Evolutionary conservation across 2,888 invertebrate species (phyloP).

Genomic region (Suillia variegata): DNA sequence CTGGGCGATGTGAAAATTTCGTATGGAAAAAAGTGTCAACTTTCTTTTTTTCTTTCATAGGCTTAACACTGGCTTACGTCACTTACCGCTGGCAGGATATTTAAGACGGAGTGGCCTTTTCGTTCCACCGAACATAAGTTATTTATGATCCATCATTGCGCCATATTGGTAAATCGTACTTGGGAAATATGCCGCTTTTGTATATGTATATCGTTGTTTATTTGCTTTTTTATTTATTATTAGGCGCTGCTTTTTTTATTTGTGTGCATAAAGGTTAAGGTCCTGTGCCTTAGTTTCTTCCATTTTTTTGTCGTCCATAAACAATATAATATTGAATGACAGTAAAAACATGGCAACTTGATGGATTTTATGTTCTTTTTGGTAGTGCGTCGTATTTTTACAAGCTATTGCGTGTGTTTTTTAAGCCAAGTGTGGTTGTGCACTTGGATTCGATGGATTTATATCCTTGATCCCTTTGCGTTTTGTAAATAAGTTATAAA

Average conservation of each 20-base stretch:
- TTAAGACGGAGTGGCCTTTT: neutral
- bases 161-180: slow-evolving; percentile 51
- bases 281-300: neutral
- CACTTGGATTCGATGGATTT: slow-evolving; percentile 44
- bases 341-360: slow-evolving; percentile 3
- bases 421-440: slow-evolving; percentile 11
- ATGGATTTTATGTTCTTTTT: neutral
- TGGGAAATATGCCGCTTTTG: slow-evolving; percentile 20
- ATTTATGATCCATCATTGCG: slow-evolving; percentile 58
- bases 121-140: slow-evolving; percentile 41
- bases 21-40: neutral
- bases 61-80: neutral
- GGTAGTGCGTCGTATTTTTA: neutral
- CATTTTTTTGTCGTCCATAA: neutral
- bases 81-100: neutral
- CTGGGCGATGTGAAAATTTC: too few species aligned
- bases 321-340: slow-evolving; percentile 3
- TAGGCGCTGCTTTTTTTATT: neutral
- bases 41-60: neutral
- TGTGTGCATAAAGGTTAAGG: neutral
- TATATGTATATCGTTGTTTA: neutral
- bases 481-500: slow-evolving; percentile 45
- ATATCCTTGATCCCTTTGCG: slow-evolving; percentile 30
- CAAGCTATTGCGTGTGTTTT: neutral
- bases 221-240: neutral